Evolutionary conservation across 2,888 invertebrate genomes (phyloP).

Genomic region (Eupithecia inturbata): DNA sequence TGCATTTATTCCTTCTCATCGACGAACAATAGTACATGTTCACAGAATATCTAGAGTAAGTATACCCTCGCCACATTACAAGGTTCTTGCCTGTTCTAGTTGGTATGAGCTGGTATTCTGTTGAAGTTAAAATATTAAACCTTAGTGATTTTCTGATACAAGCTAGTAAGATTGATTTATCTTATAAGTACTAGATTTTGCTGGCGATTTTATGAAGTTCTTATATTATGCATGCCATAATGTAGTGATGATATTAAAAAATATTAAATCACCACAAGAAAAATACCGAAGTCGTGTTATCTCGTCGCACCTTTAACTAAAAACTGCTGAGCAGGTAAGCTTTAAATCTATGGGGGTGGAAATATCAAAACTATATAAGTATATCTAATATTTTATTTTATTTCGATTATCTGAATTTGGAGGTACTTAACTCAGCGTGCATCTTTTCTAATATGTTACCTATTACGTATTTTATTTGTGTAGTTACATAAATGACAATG

Average conservation of each 20-base stretch:
- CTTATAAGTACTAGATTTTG: background rate
- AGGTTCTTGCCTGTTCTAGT: slow-evolving; percentile 28
- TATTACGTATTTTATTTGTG: background rate
- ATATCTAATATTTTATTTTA: background rate
- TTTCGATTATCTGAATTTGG: background rate
- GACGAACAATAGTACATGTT: slow-evolving; percentile 28
- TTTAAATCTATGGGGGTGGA: background rate
- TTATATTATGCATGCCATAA: background rate
- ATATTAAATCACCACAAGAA: background rate
- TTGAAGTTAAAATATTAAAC: background rate
- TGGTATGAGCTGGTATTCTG: slow-evolving; percentile 33
- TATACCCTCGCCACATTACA: slow-evolving; percentile 26
- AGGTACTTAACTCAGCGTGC: background rate
- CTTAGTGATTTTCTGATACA: background rate
- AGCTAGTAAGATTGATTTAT: background rate
- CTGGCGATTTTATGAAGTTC: background rate
- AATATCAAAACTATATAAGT: background rate
- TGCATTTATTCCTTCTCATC: background rate
- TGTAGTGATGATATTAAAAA: background rate
- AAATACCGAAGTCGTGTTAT: background rate
- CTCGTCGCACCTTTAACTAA: background rate
- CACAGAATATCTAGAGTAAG: slow-evolving; percentile 19
- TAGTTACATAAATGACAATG: background rate
- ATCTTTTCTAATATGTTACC: background rate
- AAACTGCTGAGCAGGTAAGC: background rate